These are phyloP conservation scores for Pangasius larnaudii DNA, from an alignment of 2,797 vertebrate species.

Conservation along the genomic window DNA sequence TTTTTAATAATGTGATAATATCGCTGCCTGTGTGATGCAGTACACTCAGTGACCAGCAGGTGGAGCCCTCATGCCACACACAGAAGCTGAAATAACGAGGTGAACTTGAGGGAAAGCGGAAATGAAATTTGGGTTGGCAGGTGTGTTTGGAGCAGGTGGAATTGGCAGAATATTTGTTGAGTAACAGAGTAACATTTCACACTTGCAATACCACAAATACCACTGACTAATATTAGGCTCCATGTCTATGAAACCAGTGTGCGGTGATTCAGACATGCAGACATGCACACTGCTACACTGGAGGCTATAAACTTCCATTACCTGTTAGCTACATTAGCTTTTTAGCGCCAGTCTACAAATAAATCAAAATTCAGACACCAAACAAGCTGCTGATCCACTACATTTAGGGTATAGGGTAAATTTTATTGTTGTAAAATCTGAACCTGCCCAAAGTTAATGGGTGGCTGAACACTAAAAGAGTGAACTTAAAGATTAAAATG, in stretches of 20 bases:
- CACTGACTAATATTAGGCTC: not conserved
- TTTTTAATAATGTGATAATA: not conserved
- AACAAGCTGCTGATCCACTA: not conserved
- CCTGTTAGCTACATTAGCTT: not conserved
- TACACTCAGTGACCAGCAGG: constrained; percentile 29
- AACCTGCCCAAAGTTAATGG: not conserved
- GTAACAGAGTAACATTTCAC: constrained; percentile 12
- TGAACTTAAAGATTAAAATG: not conserved
- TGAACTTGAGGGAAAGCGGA: not conserved
- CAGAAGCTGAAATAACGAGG: not conserved
- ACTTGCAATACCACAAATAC: constrained; percentile 19
- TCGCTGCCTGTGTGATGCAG: not conserved
- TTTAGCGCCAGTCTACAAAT: not conserved
- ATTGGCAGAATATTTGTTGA: constrained; percentile 11
- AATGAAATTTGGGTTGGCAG: constrained; percentile 20
- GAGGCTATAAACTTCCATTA: not conserved
- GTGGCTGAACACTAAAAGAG: not conserved
- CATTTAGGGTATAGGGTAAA: not conserved
- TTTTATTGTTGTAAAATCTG: not conserved
- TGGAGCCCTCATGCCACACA: not conserved
- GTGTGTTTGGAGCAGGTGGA: constrained; percentile 38
- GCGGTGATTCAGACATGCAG: not conserved
- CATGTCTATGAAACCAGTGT: constrained; percentile 3
- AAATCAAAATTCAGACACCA: not conserved
- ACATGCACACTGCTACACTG: not conserved